Conservation (phyloP, 2,888 invertebrate genomes). For the Girardia tigrina region DNA sequence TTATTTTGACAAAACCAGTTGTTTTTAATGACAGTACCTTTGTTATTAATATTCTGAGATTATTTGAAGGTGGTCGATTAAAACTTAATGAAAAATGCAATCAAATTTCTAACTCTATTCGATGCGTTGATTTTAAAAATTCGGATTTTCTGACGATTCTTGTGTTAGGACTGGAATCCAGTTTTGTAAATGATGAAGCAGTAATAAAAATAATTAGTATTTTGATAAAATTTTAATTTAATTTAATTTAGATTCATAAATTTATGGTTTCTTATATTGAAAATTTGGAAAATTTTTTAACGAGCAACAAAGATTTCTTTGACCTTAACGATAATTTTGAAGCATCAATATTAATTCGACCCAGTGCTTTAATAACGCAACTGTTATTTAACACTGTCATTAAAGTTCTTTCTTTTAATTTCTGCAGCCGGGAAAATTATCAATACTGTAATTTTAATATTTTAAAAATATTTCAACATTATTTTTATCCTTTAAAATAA, state of each 20-base stretch:
- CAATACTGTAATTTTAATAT: not conserved
- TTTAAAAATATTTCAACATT: no score
- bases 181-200: not conserved
- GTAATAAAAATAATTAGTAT: not conserved
- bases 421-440: not conserved
- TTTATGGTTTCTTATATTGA: not conserved
- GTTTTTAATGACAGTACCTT: not conserved
- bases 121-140: not conserved
- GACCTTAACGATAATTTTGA: not conserved
- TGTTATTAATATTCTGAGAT: not conserved
- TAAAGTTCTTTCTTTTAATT: not conserved
- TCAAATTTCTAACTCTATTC: not conserved
- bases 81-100: not conserved
- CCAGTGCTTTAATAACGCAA: not conserved
- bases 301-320: not conserved
- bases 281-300: conserved; percentile 2
- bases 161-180: not conserved
- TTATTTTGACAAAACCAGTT: not conserved
- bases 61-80: not conserved
- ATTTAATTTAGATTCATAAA: not conserved
- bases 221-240: not conserved
- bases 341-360: not conserved
- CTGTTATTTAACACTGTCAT: not conserved
- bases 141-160: not conserved
- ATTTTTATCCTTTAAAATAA: no score